Evolutionary conservation across 2,797 vertebrate species (phyloP).

Genomic region (Cirrhinus molitorella): DNA sequence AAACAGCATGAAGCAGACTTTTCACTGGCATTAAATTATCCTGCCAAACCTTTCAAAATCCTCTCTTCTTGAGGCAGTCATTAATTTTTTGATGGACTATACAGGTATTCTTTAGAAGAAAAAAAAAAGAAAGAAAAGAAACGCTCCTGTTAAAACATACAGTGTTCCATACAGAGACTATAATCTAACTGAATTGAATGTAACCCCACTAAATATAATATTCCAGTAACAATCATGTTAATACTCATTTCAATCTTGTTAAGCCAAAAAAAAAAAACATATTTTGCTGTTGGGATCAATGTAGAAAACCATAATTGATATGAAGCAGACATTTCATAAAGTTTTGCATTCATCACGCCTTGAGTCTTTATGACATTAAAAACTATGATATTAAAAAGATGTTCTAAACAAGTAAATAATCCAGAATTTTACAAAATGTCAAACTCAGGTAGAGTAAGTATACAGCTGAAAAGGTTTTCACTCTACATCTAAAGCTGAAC

Average conservation of each 20-base stretch:
- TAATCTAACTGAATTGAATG: slow-evolving; percentile 1
- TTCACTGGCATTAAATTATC: not conserved
- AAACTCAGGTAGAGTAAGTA: not conserved
- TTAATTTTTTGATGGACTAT: not conserved
- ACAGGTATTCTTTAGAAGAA: not conserved
- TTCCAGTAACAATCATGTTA: not conserved
- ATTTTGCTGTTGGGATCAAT: not conserved
- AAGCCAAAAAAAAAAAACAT: not conserved
- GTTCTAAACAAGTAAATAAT: not conserved
- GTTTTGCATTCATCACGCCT: not conserved
- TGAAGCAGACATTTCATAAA: not conserved
- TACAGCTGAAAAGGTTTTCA: not conserved
- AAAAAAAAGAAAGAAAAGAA: not conserved
- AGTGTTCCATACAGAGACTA: slow-evolving; percentile 1
- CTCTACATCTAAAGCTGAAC: slow-evolving; percentile 23
- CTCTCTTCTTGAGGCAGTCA: not conserved
- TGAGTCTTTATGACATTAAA: not conserved
- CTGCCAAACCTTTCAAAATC: not conserved
- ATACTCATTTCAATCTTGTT: not conserved
- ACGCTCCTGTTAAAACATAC: not conserved
- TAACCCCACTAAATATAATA: slow-evolving; percentile 1
- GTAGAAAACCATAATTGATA: not conserved
- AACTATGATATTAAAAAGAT: too few species aligned
- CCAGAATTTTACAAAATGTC: not conserved
- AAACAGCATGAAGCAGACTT: not conserved